Percentiles rank a stretch among this genome's conserved stretches.
phyloP scores from a whole-genome alignment of 1,140 invertebrate species.

The Macrobrachium rosenbergii region DNA sequence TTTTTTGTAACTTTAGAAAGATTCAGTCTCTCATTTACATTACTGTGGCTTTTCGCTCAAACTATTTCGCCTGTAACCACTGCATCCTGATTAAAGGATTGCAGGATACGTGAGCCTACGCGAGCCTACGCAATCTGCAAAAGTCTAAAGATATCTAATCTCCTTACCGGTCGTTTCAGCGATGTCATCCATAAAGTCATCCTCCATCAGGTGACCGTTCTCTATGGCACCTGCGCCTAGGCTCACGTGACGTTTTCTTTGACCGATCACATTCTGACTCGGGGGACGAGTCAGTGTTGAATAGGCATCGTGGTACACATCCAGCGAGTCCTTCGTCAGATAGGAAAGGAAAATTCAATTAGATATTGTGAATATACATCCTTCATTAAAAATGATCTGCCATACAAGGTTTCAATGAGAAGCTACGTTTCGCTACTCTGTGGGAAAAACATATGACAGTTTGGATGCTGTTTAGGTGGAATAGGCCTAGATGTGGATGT shows the following conservation, averaged over 20 bases:
- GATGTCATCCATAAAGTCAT: background rate
- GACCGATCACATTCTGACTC: background rate
- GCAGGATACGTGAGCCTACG: too few relatives aligned
- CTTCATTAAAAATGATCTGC: background rate
- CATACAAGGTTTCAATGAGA: too few relatives aligned
- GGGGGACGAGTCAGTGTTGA: background rate
- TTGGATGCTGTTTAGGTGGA: too few relatives aligned
- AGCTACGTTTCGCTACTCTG: too few relatives aligned
- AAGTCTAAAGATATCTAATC: background rate
- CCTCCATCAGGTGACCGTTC: background rate
- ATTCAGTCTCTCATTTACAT: too few relatives aligned
- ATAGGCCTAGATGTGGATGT: too few relatives aligned
- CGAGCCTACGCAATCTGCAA: background rate
- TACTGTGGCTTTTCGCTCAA: too few relatives aligned
- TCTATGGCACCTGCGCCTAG: slow-evolving; percentile 1
- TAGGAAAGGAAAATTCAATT: background rate
- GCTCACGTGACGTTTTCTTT: slow-evolving; percentile 26
- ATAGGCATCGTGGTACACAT: slow-evolving; percentile 48
- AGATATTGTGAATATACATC: background rate
- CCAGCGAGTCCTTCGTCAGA: slow-evolving; percentile 42
- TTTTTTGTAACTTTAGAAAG: too few relatives aligned
- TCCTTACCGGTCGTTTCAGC: background rate
- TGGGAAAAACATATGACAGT: too few relatives aligned
- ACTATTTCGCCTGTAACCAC: too few relatives aligned
- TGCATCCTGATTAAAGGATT: too few relatives aligned